phyloP scores from a whole-genome alignment of 2,797 vertebrate species.

The Lophotriccus pileatus region DNA sequence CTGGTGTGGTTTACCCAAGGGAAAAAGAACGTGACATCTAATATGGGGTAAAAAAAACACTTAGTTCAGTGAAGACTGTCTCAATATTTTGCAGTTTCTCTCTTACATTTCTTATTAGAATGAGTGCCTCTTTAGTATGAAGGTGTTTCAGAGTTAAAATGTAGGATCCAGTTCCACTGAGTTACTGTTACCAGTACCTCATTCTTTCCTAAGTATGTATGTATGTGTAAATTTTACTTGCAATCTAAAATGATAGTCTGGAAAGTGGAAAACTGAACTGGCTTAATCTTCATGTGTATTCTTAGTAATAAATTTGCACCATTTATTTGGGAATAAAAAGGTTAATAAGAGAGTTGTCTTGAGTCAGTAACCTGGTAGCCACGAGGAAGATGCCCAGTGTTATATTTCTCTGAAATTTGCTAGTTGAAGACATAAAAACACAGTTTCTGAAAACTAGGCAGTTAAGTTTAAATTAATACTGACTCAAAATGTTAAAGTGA shows the following conservation, averaged over 20 bases:
- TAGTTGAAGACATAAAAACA: neutral
- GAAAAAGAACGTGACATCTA: neutral
- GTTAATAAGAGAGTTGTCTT: neutral
- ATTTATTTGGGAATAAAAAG: neutral
- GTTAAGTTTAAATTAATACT: neutral
- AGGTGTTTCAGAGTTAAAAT: neutral
- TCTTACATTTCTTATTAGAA: neutral
- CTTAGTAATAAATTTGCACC: neutral
- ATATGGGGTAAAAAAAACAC: neutral
- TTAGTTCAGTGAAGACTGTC: neutral
- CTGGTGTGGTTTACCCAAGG: neutral
- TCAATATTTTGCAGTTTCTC: neutral
- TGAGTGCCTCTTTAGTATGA: neutral
- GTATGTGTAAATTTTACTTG: neutral
- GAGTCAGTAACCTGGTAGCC: neutral
- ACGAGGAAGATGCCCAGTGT: neutral
- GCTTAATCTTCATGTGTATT: neutral
- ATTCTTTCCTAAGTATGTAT: neutral
- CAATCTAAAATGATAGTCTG: neutral
- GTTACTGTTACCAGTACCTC: neutral
- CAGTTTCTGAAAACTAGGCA: neutral
- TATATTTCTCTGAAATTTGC: neutral
- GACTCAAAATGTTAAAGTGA: neutral
- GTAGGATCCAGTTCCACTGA: neutral
- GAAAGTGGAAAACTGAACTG: neutral